These are phyloP conservation scores for Pteromalus puparum DNA, from an alignment of 1,140 invertebrate genomes.

Conservation along the genomic window DNA sequence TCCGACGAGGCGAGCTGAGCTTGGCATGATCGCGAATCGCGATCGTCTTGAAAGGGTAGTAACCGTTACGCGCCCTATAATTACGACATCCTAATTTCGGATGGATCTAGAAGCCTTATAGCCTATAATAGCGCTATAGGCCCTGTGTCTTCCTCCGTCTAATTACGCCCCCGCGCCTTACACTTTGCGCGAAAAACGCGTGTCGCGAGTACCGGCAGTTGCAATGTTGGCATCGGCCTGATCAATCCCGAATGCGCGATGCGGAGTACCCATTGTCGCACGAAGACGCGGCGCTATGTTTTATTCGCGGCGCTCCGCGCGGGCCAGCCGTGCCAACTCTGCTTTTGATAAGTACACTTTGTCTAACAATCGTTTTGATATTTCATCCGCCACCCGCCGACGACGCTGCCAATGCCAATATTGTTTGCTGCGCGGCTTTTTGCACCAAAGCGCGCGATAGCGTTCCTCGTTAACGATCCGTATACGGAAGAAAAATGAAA, in stretches of 20 bases:
- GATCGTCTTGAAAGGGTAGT: conserved; percentile 57
- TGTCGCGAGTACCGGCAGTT: conserved; percentile 51
- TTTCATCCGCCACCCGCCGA: not conserved
- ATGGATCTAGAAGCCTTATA: conserved; percentile 47
- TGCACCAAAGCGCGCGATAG: too few species aligned
- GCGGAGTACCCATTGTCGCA: not conserved
- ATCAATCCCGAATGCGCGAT: not conserved
- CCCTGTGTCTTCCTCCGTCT: conserved; percentile 8
- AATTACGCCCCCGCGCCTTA: conserved; percentile 51
- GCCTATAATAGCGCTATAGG: too few species aligned
- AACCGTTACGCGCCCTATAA: conserved; percentile 61
- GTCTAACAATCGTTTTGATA: not conserved
- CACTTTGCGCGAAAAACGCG: conserved; percentile 53
- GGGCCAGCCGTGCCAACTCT: not conserved
- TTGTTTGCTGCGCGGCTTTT: not conserved
- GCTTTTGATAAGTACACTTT: conserved; percentile 16
- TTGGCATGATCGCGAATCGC: conserved; percentile 29
- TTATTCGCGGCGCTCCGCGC: not conserved
- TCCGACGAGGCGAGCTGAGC: not conserved
- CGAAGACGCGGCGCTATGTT: not conserved
- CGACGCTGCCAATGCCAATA: not conserved
- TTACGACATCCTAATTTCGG: conserved; percentile 63
- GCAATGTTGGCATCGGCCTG: conserved; percentile 43
- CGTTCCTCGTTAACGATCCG: not conserved
- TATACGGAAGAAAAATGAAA: not conserved